Conservation (phyloP, 2,113 vertebrate species). For the Serilophus lunatus region DNA sequence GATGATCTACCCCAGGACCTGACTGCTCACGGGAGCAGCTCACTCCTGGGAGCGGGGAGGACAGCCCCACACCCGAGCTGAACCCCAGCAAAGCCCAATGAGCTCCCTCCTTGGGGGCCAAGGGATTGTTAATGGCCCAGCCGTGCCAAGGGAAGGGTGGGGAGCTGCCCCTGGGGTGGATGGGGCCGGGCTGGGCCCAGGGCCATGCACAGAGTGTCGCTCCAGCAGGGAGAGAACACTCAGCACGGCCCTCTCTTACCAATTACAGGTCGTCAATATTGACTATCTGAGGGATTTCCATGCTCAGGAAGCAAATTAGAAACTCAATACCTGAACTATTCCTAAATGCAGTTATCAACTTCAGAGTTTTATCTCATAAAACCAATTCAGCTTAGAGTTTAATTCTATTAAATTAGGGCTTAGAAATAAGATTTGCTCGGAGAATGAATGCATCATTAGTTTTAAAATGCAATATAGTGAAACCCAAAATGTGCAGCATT, state of each 20-base stretch:
- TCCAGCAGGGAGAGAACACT: slow-evolving; percentile 15
- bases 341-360: slow-evolving; percentile 83
- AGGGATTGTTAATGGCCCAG: neutral
- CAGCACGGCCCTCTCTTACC: slow-evolving; percentile 65
- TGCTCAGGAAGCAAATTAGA: slow-evolving; percentile 81
- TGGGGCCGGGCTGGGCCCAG: neutral
- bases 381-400: slow-evolving; percentile 82
- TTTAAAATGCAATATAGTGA: slow-evolving; percentile 78
- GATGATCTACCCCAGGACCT: neutral
- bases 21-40: neutral
- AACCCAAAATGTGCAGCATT: slow-evolving; percentile 77
- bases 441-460: slow-evolving; percentile 80
- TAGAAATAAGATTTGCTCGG: slow-evolving; percentile 81
- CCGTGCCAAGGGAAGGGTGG: neutral
- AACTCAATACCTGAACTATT: slow-evolving; percentile 84
- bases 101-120: neutral
- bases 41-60: neutral
- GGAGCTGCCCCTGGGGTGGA: neutral
- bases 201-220: neutral
- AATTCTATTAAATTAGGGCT: slow-evolving; percentile 84
- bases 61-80: neutral
- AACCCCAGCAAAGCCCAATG: neutral
- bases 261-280: slow-evolving; percentile 82
- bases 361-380: slow-evolving; percentile 83
- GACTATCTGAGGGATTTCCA: slow-evolving; percentile 82